phyloP scores from a whole-genome alignment of 2,888 invertebrate genomes.

The Heliconius hortense region DNA sequence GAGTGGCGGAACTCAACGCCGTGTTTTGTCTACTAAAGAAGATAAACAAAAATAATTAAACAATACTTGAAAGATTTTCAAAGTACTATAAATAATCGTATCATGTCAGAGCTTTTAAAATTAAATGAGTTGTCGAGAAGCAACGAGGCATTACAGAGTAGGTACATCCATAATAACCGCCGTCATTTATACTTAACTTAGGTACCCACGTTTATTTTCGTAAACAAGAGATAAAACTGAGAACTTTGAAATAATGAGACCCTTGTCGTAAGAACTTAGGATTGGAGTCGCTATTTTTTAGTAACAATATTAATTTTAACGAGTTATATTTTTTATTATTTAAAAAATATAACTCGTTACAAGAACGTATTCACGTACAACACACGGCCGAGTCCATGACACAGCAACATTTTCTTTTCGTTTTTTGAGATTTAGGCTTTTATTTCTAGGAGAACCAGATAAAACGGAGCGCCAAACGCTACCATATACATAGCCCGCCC shows the following conservation, averaged over 20 bases:
- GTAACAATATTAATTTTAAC: neutral
- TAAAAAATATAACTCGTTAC: no score
- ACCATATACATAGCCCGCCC: no score
- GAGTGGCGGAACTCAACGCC: neutral
- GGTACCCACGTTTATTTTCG: constrained; percentile 19
- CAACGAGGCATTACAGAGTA: constrained; percentile 6
- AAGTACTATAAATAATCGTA: constrained; percentile 7
- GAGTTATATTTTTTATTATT: no score
- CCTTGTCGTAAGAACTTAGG: constrained; percentile 12
- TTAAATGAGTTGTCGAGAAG: constrained; percentile 16
- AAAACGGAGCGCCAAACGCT: no score
- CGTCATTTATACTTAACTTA: constrained; percentile 23
- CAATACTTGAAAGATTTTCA: neutral
- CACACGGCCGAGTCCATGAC: no score
- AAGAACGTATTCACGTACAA: no score
- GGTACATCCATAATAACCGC: constrained; percentile 10
- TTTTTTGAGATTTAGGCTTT: no score
- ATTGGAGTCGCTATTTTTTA: constrained; percentile 1
- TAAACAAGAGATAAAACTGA: constrained; percentile 20
- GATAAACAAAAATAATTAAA: neutral
- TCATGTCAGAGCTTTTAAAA: constrained; percentile 12
- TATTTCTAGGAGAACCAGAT: no score
- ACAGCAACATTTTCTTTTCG: no score
- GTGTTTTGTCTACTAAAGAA: neutral
- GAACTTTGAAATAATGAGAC: constrained; percentile 24